phyloP scores from a whole-genome alignment of 2,113 vertebrate genomes.

The Andinoacara biseriatus region DNA sequence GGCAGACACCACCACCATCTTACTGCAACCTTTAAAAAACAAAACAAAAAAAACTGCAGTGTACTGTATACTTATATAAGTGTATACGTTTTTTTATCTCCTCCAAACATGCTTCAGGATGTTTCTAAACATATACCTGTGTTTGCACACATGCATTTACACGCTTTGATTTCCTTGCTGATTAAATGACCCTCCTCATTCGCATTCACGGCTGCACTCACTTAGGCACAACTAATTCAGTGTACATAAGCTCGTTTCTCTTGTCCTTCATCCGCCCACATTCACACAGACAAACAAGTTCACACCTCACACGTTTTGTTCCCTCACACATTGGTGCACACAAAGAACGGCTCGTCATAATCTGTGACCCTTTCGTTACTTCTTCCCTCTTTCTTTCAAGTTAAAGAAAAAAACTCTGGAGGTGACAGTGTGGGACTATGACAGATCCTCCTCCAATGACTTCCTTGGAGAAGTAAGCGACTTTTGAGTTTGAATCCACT shows the following conservation, averaged over 20 bases:
- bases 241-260: not conserved
- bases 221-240: not conserved
- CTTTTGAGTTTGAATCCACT: constrained; percentile 2
- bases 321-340: not conserved
- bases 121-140: not conserved
- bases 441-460: constrained; percentile 97
- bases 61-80: not conserved
- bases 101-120: not conserved
- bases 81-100: not conserved
- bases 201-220: not conserved
- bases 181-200: not conserved
- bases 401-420: constrained; percentile 99
- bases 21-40: not conserved
- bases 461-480: constrained; percentile 96
- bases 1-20: not conserved
- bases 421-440: constrained; percentile 99
- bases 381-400: constrained; percentile 74
- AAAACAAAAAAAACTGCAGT: not conserved
- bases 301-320: not conserved
- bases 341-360: not conserved
- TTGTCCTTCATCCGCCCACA: not conserved
- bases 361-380: constrained; percentile 10
- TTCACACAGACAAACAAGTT: not conserved
- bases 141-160: not conserved
- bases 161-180: not conserved